Percentiles rank a stretch among this genome's conserved stretches.
Evolutionary conservation across 2,113 vertebrate genomes (phyloP).

Genomic region (Indicator maculatus): DNA sequence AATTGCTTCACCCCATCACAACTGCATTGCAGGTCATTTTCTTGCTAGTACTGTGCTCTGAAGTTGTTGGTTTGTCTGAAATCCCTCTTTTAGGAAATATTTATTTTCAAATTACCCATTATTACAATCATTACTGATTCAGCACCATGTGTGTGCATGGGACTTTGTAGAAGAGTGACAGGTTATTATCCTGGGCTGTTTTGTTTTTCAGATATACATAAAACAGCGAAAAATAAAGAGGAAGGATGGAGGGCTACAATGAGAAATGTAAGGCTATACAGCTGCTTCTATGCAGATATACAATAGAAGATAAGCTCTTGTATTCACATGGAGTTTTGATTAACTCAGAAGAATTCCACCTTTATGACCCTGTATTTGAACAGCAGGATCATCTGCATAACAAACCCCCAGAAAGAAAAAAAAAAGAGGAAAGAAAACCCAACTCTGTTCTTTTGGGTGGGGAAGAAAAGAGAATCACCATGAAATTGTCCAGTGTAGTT

Average conservation of each 20-base stretch:
- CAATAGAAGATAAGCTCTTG: neutral
- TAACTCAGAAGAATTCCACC: neutral
- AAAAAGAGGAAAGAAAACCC: neutral
- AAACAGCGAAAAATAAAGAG: neutral
- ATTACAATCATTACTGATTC: neutral
- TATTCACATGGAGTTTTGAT: neutral
- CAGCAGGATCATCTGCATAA: neutral
- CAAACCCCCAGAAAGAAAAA: neutral
- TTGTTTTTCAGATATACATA: neutral
- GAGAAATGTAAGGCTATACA: neutral
- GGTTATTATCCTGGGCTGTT: neutral
- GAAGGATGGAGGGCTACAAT: neutral
- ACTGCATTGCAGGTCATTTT: constrained; percentile 44
- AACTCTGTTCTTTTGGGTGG: neutral
- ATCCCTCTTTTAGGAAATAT: neutral
- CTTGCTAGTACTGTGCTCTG: neutral
- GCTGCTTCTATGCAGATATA: neutral
- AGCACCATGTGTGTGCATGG: rapidly evolving
- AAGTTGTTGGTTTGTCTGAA: neutral
- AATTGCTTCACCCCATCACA: constrained; percentile 28
- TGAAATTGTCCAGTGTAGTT: neutral
- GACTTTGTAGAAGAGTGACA: neutral
- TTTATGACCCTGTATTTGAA: neutral
- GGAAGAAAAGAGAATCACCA: neutral
- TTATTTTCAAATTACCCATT: neutral